phyloP scores from a whole-genome alignment of 2,888 invertebrate genomes.

The Stenoptilia bipunctidactyla region DNA sequence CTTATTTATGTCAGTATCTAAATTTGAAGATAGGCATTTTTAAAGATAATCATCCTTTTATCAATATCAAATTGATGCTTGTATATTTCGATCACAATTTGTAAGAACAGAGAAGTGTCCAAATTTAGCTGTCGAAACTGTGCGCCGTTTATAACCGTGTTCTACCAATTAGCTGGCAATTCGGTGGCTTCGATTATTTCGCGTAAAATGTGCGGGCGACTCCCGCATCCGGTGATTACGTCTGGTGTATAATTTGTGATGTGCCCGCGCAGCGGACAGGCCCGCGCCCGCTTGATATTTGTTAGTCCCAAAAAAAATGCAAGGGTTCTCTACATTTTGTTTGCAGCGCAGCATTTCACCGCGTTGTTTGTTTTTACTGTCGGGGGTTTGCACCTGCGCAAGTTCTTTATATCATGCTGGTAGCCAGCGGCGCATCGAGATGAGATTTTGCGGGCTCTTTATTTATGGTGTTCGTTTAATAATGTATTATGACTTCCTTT shows the following conservation, averaged over 20 bases:
- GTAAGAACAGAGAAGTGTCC: too few species aligned
- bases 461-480: slow-evolving; percentile 13
- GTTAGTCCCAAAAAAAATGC: slow-evolving; percentile 56
- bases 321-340: slow-evolving; percentile 31
- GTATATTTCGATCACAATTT: too few species aligned
- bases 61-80: too few species aligned
- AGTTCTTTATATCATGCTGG: slow-evolving; percentile 41
- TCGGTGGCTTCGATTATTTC: slow-evolving; percentile 69
- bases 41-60: too few species aligned
- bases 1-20: too few species aligned
- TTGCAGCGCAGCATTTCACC: slow-evolving; percentile 23
- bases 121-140: too few species aligned
- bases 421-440: slow-evolving; percentile 30
- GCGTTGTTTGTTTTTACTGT: slow-evolving; percentile 53
- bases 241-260: slow-evolving; percentile 61
- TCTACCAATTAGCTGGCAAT: slow-evolving; percentile 67
- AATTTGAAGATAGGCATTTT: too few species aligned
- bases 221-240: slow-evolving; percentile 70
- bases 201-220: slow-evolving; percentile 65
- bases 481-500: slow-evolving; percentile 25
- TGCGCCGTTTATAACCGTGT: slow-evolving; percentile 58
- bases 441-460: slow-evolving; percentile 31
- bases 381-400: slow-evolving; percentile 56
- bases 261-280: slow-evolving; percentile 41
- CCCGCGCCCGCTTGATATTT: slow-evolving; percentile 50